A percentile compares a stretch with the other conserved stretches of the same genome.
phyloP scores from a whole-genome alignment of 2,797 vertebrate species.

The Meda fulgida region DNA sequence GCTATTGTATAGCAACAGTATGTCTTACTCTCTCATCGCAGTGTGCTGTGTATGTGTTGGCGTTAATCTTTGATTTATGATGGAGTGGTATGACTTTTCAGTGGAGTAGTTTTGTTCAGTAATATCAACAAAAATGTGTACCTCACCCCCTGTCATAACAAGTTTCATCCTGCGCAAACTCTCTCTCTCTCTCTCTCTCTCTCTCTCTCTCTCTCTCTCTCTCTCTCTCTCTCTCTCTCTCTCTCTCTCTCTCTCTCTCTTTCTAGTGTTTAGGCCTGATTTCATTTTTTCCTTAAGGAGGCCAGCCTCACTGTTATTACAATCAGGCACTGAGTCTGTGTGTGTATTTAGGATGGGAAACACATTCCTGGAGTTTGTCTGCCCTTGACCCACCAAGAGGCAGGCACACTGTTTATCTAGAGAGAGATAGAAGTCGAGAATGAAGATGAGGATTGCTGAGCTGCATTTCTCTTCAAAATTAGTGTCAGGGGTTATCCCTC shows the following conservation, averaged over 20 bases:
- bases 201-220: conserved; percentile 29
- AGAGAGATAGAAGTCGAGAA: conserved; percentile 49
- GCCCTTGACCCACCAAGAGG: conserved; percentile 69
- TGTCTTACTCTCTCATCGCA: no score
- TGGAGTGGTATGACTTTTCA: not conserved
- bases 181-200: conserved; percentile 9
- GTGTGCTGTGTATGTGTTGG: no score
- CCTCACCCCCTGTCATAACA: conserved; percentile 15
- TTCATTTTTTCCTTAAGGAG: conserved; percentile 49
- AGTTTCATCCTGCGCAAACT: conserved; percentile 45
- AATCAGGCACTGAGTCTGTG: conserved; percentile 46
- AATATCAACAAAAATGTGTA: not conserved
- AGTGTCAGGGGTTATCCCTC: conserved; percentile 70
- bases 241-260: conserved; percentile 20
- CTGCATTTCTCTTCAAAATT: conserved; percentile 73
- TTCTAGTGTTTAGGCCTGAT: conserved; percentile 5
- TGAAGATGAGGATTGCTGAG: conserved; percentile 64
- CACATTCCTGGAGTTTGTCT: conserved; percentile 38
- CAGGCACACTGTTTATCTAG: conserved; percentile 47
- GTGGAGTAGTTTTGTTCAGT: conserved; percentile 1
- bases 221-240: conserved; percentile 27
- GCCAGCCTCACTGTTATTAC: conserved; percentile 72
- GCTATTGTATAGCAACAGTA: no score
- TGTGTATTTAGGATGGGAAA: conserved; percentile 36
- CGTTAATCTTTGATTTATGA: not conserved